A percentile compares a stretch with the other conserved stretches of the same genome.
Evolutionary conservation across 2,113 vertebrate species (phyloP).

Genomic region (Ictidomys tridecemlineatus): DNA sequence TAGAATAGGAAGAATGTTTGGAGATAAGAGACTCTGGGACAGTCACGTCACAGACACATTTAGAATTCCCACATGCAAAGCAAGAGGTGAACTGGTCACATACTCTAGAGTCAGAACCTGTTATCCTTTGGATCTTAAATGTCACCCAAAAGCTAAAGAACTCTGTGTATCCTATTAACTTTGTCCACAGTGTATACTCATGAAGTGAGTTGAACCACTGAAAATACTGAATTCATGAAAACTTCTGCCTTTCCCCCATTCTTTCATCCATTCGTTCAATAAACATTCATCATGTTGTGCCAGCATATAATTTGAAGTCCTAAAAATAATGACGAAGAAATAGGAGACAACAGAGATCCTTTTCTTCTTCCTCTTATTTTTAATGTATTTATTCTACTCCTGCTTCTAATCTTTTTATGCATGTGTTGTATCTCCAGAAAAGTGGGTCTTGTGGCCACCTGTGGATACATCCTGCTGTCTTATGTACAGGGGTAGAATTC

Average conservation of each 20-base stretch:
- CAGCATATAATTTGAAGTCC: not conserved
- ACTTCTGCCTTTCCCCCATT: not conserved
- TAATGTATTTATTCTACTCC: slow-evolving; percentile 45
- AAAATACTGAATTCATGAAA: not conserved
- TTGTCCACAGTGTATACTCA: not conserved
- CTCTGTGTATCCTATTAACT: not conserved
- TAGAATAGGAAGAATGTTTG: not conserved
- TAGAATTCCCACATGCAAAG: not conserved
- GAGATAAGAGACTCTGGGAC: not conserved
- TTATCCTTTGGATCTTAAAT: not conserved
- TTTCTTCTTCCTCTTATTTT: slow-evolving; percentile 53
- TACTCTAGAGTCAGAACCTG: not conserved
- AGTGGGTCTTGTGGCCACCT: not conserved
- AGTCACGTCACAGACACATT: not conserved
- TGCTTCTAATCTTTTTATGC: too few species aligned
- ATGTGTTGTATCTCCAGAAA: slow-evolving; percentile 2
- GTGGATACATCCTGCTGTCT: not conserved
- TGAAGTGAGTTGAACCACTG: not conserved
- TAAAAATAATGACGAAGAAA: slow-evolving; percentile 20
- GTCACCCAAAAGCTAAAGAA: not conserved
- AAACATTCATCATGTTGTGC: not conserved
- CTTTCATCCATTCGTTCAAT: not conserved
- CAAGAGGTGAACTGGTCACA: not conserved
- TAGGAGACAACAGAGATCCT: not conserved
- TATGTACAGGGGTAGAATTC: not conserved